Base-by-base conservation (phyloP, 2,888 invertebrate species). In the Lathronympha strigana region DNA sequence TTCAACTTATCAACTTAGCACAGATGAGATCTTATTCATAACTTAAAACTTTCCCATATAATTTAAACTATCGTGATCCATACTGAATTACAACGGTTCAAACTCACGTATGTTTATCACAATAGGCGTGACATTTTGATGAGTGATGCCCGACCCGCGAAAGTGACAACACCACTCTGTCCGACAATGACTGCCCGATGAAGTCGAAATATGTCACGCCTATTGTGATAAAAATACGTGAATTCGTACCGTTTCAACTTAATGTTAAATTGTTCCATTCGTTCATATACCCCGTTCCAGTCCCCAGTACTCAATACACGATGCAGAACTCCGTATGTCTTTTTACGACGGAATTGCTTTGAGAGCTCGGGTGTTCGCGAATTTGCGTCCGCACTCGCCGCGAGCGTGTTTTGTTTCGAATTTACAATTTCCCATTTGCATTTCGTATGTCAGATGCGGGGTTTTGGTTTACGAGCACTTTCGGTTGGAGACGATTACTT, bases 311-410 rank as follows among this genome's bases (percentile, higher is more conserved):
- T 3, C 58, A 64, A 64, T 58, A 58, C 51, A 64, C 63, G 63
- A 58, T 23, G 23, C 57, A 63, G 57, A 51, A 58, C 63, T 64
- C 58, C 63, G 51, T 64, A 64, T 51, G 63, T 64, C 63, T 64
- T 64, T 63, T 64, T 64, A 64, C 58, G 57, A 50, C 25, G 11
- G 58, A 64, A 64, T 64, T 64, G 63, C 63, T 64, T 64, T 64
- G 63, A 64, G 63, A 63, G 50, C 57, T 51, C 43, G 58, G 63
- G 58, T 64, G 58, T 51, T 64, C 63, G 58, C 58, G 63, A 64
- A 58, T 64, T 54, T 62, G 53, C 62, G 62, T 62, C 63, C 51
- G 43, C 21, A 50, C 50, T 21, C 40, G 51, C 62, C 23, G 11
- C 21, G 45, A 23, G 49, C 58, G 38, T 64, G 58, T 58, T 64